Base-by-base conservation (phyloP, 1,140 invertebrate genomes). In the Coptotermes formosanus region DNA sequence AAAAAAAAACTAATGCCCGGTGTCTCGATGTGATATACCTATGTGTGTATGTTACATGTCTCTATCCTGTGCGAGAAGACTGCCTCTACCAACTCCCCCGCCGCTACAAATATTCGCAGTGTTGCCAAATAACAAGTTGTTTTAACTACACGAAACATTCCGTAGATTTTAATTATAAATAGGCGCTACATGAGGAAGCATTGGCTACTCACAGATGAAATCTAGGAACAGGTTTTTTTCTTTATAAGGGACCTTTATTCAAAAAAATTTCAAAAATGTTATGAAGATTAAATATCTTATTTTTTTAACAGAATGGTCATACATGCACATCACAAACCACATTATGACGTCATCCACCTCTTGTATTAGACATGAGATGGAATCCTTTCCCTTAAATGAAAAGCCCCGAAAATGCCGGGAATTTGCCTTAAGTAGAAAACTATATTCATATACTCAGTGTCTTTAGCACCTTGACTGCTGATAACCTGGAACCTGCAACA, bases 111-210 rank as follows among this genome's bases (percentile, higher is more conserved):
- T 25, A 45, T 86, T 81, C 52, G 44, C 69, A 59, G 25, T 86
- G 86, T 86, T 86, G 86, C 86, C 86, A 86, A 86, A 86, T 86
- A 86, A 86, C 86, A 83, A 83, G 23, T 86, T 82, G 38, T 85
- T 86, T 86, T 86, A 86, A 86, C 69, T 86, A 55, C 45, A 86
- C 86, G 30, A 59, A 86, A 86, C 86, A 86, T 86, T 86, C 86
- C 86, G 82, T 86, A 75, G 64, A 30, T 75, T 30, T 75, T 75
- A 75, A 75, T 75, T n/a, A 75, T 8, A 86, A n/a, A 9, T 43
- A 48, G 52, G 45, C 52, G 82, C 45, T 86, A 43, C 64, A 38
- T 84, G 25, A 64, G n/a, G 44, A n/a, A 30, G 44, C 30, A 86
- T 86, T 59, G 44, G 69, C 64, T 75, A 75, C 64, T 25, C 64